These are phyloP conservation scores for Plagiodera versicolora DNA, from an alignment of 2,888 invertebrate species.

Conservation along the genomic window DNA sequence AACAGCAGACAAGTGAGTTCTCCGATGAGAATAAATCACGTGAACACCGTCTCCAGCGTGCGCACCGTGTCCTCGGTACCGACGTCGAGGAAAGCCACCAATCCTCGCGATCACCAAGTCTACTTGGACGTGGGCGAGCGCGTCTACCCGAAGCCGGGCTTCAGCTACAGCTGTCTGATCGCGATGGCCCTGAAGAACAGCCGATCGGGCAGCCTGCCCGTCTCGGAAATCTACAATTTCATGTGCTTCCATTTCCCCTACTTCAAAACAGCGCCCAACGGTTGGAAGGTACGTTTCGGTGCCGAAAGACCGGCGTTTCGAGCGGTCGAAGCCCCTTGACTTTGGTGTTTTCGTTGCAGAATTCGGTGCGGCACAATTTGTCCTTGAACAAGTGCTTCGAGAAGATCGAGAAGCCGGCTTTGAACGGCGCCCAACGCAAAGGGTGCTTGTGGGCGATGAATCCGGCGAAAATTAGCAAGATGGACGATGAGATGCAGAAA, in stretches of 20 bases:
- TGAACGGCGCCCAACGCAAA: conserved; percentile 82
- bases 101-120: not conserved
- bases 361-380: conserved; percentile 95
- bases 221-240: conserved; percentile 97
- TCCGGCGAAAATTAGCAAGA: conserved; percentile 90
- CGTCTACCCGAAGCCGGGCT: conserved; percentile 92
- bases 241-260: conserved; percentile 99
- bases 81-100: conserved; percentile 14
- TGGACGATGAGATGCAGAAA: conserved; percentile 98
- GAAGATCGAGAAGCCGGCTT: conserved; percentile 93
- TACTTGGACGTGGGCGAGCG: conserved; percentile 57
- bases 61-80: conserved; percentile 38
- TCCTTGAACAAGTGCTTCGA: conserved; percentile 98
- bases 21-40: conserved; percentile 46
- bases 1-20: conserved; percentile 39
- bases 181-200: conserved; percentile 98
- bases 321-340: no score
- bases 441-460: conserved; percentile 97
- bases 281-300: conserved; percentile 92
- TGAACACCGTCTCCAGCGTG: conserved; percentile 39
- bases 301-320: no score
- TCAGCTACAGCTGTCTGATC: conserved; percentile 97
- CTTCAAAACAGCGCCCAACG: conserved; percentile 96
- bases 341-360: no score
- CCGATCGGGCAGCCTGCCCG: conserved; percentile 83